Percentiles rank a stretch among this genome's conserved stretches.
phyloP scores from a whole-genome alignment of 1,140 invertebrate genomes.

The Lepidurus apus region DNA sequence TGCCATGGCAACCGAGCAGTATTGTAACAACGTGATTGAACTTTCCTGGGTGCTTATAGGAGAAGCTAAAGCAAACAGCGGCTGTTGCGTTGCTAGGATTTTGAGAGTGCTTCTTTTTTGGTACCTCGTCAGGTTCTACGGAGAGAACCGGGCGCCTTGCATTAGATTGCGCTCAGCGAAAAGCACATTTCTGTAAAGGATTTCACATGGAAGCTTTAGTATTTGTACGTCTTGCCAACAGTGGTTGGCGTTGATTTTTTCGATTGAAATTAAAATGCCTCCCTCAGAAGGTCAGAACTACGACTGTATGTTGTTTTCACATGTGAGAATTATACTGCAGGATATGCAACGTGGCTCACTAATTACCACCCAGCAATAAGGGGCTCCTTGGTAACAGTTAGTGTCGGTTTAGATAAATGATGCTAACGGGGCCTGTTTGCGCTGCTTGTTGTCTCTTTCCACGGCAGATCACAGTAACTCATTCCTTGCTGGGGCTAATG shows the following conservation, averaged over 20 bases:
- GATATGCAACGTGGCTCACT: neutral
- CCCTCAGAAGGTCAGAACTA: neutral
- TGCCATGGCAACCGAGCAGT: neutral
- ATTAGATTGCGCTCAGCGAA: neutral
- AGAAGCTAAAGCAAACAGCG: neutral
- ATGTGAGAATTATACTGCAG: too few relatives aligned
- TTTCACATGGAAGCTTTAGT: neutral
- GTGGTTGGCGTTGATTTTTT: neutral
- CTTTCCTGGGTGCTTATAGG: neutral
- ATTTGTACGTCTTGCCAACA: neutral
- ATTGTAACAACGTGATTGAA: neutral
- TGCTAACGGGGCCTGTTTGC: neutral
- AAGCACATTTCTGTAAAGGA: neutral
- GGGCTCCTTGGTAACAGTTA: neutral
- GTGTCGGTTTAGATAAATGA: constrained; percentile 4
- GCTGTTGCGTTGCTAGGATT: constrained; percentile 3
- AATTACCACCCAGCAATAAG: neutral
- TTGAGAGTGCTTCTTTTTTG: neutral
- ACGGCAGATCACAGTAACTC: constrained; percentile 1
- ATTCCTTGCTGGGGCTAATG: neutral
- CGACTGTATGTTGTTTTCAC: too few relatives aligned
- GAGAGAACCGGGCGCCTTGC: too few relatives aligned
- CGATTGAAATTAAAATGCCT: neutral
- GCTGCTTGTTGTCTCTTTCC: constrained; percentile 13
- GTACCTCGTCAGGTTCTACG: neutral